These are phyloP conservation scores for Poeciliopsis prolifica DNA, from an alignment of 2,113 vertebrate genomes.

Conservation along the genomic window DNA sequence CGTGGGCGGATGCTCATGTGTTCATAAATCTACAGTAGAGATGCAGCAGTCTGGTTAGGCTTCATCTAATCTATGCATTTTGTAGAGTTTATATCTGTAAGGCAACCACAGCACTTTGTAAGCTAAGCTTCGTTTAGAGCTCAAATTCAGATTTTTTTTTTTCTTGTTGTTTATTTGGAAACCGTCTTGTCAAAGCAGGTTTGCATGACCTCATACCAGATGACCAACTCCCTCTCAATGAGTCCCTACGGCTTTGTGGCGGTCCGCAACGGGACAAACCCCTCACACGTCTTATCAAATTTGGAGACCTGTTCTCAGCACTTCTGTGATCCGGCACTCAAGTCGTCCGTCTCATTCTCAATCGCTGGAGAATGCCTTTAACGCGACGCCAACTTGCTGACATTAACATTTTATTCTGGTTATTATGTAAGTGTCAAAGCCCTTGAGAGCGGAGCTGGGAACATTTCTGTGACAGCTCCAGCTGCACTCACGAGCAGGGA, in stretches of 20 bases:
- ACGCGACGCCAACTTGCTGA: constrained; percentile 46
- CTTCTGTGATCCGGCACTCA: background rate
- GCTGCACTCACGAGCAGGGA: background rate
- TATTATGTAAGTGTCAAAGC: constrained; percentile 58
- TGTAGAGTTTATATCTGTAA: background rate
- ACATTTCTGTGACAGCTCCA: constrained; percentile 55
- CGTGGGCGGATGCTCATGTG: background rate
- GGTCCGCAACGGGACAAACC: constrained; percentile 3
- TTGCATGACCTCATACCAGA: constrained; percentile 19
- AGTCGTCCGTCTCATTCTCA: background rate
- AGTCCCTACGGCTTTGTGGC: constrained; percentile 9
- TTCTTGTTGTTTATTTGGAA: background rate
- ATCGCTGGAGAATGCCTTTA: constrained; percentile 8
- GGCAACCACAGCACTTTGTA: background rate
- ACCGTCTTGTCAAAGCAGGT: constrained; percentile 45
- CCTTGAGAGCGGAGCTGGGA: constrained; percentile 33
- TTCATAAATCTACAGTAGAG: background rate
- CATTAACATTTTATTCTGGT: constrained; percentile 62
- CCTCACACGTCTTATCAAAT: constrained; percentile 29
- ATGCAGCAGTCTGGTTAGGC: background rate
- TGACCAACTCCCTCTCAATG: constrained; percentile 37
- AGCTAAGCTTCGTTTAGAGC: background rate
- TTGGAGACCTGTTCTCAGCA: constrained; percentile 1
- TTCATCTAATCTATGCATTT: background rate
- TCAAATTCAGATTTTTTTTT: background rate